A percentile compares a stretch with the other conserved stretches of the same genome.
These are phyloP conservation scores for Drosophila orena DNA, from an alignment of 1,140 invertebrate species.

Conservation along the genomic window DNA sequence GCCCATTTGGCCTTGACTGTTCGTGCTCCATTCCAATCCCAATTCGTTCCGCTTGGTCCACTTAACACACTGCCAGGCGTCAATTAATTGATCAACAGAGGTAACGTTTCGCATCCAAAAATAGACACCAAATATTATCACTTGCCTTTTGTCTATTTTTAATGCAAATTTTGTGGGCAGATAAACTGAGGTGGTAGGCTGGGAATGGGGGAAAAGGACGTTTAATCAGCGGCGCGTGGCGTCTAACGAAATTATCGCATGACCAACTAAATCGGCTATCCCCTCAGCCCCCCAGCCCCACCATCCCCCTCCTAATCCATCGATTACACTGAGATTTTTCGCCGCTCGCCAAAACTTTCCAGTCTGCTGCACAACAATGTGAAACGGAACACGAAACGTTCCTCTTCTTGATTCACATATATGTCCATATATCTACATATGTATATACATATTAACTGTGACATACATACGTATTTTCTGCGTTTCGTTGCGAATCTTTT, in stretches of 20 bases:
- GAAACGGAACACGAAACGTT: slow-evolving; percentile 54
- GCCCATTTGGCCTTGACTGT: background rate
- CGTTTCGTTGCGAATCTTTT: slow-evolving; percentile 52
- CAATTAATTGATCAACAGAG: slow-evolving; percentile 42
- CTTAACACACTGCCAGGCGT: slow-evolving; percentile 14
- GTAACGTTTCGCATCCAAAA: slow-evolving; percentile 28
- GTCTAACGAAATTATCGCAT: slow-evolving; percentile 64
- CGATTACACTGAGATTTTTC: slow-evolving; percentile 36
- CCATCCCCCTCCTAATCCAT: background rate
- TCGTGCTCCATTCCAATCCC: slow-evolving; percentile 7
- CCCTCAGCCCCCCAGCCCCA: too few relatives aligned
- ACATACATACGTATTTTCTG: slow-evolving; percentile 7
- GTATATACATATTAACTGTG: background rate
- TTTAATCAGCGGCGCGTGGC: slow-evolving; percentile 54
- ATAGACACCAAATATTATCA: slow-evolving; percentile 53
- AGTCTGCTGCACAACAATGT: slow-evolving; percentile 70
- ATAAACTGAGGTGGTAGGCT: background rate
- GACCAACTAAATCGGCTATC: slow-evolving; percentile 44
- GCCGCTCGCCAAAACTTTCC: slow-evolving; percentile 65
- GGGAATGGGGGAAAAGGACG: slow-evolving; percentile 6
- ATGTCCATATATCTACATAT: background rate
- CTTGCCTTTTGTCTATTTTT: slow-evolving; percentile 54
- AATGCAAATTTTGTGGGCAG: slow-evolving; percentile 43
- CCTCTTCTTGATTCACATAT: slow-evolving; percentile 27
- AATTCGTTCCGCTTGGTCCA: background rate